These are phyloP conservation scores for Zhuqinia jingwanae DNA, from an alignment of 2,888 invertebrate genomes.

Conservation along the genomic window DNA sequence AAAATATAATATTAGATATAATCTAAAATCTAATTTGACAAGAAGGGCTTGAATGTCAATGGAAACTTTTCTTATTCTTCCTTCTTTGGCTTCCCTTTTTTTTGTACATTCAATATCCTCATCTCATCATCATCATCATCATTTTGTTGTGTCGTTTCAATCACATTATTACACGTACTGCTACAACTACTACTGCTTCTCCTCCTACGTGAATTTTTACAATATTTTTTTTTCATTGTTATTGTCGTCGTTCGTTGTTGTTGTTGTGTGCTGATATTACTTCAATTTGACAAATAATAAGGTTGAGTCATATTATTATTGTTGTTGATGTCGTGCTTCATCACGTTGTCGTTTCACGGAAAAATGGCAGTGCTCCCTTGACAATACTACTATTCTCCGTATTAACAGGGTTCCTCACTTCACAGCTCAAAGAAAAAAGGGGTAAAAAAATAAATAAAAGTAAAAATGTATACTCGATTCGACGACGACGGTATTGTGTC, in stretches of 20 bases:
- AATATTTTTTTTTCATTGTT: conserved; percentile 33
- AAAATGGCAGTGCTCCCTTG: conserved; percentile 46
- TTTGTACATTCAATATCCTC: neutral
- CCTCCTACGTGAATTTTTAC: conserved; percentile 6
- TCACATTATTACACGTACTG: too few species aligned
- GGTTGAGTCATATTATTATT: conserved; percentile 46
- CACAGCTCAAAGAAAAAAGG: neutral
- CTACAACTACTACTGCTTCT: too few species aligned
- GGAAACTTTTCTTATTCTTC: conserved; percentile 24
- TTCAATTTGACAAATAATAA: conserved; percentile 53
- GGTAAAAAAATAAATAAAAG: neutral
- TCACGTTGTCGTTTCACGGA: conserved; percentile 37
- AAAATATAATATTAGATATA: neutral
- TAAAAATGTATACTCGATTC: neutral
- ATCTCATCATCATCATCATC: neutral
- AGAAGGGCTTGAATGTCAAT: conserved; percentile 64
- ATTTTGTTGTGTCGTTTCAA: neutral
- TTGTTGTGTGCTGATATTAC: conserved; percentile 7
- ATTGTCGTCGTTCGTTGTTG: too few species aligned
- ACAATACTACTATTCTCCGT: conserved; percentile 23
- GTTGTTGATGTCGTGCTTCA: conserved; percentile 46
- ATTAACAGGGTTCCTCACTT: conserved; percentile 18
- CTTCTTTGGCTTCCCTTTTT: conserved; percentile 33
- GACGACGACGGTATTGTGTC: too few species aligned
- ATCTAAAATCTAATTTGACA: conserved; percentile 68